A percentile compares a stretch with the other conserved stretches of the same genome.
These are phyloP conservation scores for Leptopterna dolabrata DNA, from an alignment of 2,888 invertebrate species.

Conservation along the genomic window DNA sequence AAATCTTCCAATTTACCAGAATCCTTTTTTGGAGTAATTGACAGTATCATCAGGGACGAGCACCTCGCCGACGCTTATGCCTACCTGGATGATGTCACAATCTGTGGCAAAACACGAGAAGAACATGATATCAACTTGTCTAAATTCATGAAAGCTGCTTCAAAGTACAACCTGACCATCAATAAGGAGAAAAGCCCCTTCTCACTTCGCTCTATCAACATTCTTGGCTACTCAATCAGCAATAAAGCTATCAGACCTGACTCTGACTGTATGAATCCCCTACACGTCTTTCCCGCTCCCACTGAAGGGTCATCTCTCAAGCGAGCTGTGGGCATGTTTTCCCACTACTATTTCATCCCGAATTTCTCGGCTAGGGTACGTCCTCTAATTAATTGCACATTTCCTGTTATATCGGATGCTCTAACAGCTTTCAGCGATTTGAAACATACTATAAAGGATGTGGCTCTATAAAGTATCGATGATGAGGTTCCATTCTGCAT, in stretches of 20 bases:
- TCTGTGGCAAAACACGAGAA: too few species aligned
- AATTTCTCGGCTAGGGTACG: background rate
- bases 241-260: background rate
- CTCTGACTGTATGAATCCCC: background rate
- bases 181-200: too few species aligned
- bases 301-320: background rate
- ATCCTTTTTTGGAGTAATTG: background rate
- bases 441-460: background rate
- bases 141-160: background rate
- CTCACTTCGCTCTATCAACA: background rate
- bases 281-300: background rate
- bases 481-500: too few species aligned
- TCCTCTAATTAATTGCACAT: background rate
- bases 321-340: background rate
- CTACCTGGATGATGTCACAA: too few species aligned
- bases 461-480: too few species aligned
- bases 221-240: background rate
- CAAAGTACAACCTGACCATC: too few species aligned
- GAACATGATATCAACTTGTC: background rate
- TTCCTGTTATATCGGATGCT: background rate
- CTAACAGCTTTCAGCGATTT: background rate
- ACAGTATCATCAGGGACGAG: too few species aligned
- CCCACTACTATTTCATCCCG: background rate
- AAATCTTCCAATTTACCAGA: background rate
- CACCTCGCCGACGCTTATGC: too few species aligned